Conservation (phyloP, 2,113 vertebrate genomes). For the Prunella fulvescens region DNA sequence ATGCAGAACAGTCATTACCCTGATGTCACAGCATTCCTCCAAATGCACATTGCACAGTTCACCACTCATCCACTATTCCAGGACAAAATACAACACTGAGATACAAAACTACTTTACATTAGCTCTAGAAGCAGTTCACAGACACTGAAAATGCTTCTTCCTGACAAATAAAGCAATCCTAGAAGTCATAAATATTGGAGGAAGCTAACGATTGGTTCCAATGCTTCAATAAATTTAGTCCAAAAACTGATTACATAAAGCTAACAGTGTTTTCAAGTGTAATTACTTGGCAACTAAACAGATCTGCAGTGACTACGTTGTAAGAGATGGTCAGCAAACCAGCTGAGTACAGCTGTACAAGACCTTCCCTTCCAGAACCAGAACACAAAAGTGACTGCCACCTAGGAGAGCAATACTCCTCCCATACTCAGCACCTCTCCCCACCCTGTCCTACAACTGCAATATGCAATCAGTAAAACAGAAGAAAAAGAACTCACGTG, state of each 20-base stretch:
- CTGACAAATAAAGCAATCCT: background rate
- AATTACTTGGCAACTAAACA: background rate
- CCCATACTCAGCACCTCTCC: background rate
- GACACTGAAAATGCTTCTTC: background rate
- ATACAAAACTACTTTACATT: background rate
- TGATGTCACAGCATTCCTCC: background rate
- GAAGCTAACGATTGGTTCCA: background rate
- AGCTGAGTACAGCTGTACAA: background rate
- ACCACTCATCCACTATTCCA: background rate
- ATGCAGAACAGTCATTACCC: background rate
- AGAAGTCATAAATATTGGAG: background rate
- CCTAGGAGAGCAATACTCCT: background rate
- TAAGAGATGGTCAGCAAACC: background rate
- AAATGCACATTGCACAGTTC: background rate
- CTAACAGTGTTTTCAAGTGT: background rate
- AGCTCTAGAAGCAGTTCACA: background rate
- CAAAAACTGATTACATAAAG: background rate
- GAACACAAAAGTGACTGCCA: background rate
- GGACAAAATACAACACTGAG: background rate
- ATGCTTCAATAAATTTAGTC: background rate
- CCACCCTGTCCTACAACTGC: background rate
- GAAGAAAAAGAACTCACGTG: background rate
- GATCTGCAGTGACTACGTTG: background rate
- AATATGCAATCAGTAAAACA: background rate
- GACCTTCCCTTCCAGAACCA: background rate